phyloP scores from a whole-genome alignment of 2,113 vertebrate species.

The Micronycteris hirsuta region DNA sequence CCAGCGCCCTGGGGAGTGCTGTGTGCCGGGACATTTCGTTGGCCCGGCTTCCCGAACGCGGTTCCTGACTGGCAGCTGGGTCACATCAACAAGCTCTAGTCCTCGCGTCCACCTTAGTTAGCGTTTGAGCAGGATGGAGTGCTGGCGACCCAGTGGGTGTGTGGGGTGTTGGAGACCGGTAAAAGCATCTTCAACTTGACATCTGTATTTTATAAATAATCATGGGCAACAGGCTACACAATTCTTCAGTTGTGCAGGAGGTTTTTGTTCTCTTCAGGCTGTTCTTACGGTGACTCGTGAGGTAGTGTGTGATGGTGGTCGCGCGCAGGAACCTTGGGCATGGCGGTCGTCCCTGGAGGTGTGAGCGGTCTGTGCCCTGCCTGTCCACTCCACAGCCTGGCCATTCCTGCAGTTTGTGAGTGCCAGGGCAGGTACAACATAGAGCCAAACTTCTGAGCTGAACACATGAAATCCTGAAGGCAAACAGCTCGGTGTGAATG shows the following conservation, averaged over 20 bases:
- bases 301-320: background rate
- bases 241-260: background rate
- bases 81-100: background rate
- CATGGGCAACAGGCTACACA: background rate
- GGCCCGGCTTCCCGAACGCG: background rate
- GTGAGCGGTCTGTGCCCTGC: accelerated
- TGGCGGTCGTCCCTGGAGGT: no score
- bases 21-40: background rate
- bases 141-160: background rate
- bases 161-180: background rate
- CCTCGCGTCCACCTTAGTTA: background rate
- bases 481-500: background rate
- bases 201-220: background rate
- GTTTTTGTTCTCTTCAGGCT: background rate
- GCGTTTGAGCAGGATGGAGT: background rate
- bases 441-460: background rate
- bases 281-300: accelerated
- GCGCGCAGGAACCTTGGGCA: accelerated
- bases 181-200: background rate
- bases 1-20: background rate
- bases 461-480: background rate
- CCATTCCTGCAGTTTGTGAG: no score
- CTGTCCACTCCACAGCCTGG: no score
- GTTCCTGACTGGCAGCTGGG: background rate
- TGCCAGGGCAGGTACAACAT: accelerated